Evolutionary conservation across 2,888 invertebrate species (phyloP).

Genomic region (Drosophila fulvimacula): DNA sequence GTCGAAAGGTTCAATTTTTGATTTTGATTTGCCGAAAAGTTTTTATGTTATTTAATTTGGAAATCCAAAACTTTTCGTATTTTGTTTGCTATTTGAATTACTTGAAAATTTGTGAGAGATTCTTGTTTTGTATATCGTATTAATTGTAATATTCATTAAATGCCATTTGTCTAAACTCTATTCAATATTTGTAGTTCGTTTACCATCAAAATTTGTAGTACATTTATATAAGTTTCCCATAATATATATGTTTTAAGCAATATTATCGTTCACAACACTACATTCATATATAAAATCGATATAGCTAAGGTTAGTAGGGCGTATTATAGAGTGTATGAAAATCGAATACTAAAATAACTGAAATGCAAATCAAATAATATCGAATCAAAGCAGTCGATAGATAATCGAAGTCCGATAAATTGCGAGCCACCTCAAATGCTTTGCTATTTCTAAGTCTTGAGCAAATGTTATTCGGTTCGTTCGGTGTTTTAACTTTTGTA

Average conservation of each 20-base stretch:
- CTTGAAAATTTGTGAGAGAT: conserved; percentile 70
- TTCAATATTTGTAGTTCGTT: conserved; percentile 80
- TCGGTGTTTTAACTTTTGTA: conserved; percentile 33
- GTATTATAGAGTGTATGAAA: conserved; percentile 19
- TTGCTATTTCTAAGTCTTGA: conserved; percentile 60
- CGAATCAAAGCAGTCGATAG: not conserved
- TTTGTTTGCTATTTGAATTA: conserved; percentile 63
- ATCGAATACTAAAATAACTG: not conserved
- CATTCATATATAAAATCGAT: conserved; percentile 81
- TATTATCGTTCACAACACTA: conserved; percentile 81
- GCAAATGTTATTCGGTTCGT: conserved; percentile 46
- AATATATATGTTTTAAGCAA: conserved; percentile 50
- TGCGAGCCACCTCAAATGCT: conserved; percentile 39
- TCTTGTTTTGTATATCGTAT: conserved; percentile 42
- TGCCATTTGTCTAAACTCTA: conserved; percentile 72
- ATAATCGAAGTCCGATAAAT: not conserved
- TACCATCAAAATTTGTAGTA: conserved; percentile 76
- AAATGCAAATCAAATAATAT: not conserved
- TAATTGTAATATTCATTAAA: conserved; percentile 48
- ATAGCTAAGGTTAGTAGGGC: conserved; percentile 51
- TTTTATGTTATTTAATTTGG: conserved; percentile 18
- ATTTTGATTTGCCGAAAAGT: conserved; percentile 77
- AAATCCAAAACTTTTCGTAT: conserved; percentile 56
- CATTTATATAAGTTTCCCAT: conserved; percentile 60
- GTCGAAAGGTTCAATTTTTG: conserved; percentile 55